Percentiles rank a stretch among this genome's conserved stretches.
These are phyloP conservation scores for Pyrochroa serraticornis DNA, from an alignment of 2,888 invertebrate species.

Conservation along the genomic window DNA sequence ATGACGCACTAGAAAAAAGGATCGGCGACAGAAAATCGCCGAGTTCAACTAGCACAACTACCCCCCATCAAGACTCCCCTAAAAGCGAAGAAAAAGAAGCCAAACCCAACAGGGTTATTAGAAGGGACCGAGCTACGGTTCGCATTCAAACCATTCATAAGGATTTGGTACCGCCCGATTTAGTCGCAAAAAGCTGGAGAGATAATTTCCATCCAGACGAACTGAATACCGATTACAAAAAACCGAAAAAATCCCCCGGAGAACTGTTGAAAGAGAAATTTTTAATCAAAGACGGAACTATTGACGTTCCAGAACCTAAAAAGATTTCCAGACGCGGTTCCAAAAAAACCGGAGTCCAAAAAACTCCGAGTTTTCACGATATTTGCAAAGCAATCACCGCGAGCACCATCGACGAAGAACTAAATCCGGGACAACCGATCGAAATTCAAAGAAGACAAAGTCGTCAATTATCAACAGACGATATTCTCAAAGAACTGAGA, in stretches of 20 bases:
- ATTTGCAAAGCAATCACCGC: slow-evolving; percentile 63
- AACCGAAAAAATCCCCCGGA: slow-evolving; percentile 62
- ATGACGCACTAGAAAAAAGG: slow-evolving; percentile 17
- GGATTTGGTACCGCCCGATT: slow-evolving; percentile 46
- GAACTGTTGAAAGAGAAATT: slow-evolving; percentile 79
- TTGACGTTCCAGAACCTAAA: slow-evolving; percentile 44
- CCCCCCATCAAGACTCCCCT: slow-evolving; percentile 22
- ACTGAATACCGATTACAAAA: slow-evolving; percentile 48
- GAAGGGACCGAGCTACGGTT: slow-evolving; percentile 76
- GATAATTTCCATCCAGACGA: slow-evolving; percentile 68
- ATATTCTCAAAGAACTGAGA: slow-evolving; percentile 55
- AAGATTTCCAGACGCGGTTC: slow-evolving; percentile 33
- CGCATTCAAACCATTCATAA: slow-evolving; percentile 70
- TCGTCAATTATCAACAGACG: slow-evolving; percentile 48
- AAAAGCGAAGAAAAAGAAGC: slow-evolving; percentile 56
- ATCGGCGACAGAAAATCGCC: slow-evolving; percentile 22
- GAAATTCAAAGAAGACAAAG: slow-evolving; percentile 56
- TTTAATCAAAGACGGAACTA: slow-evolving; percentile 62
- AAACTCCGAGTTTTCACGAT: slow-evolving; percentile 62
- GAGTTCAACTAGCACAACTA: slow-evolving; percentile 18
- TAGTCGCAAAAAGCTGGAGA: slow-evolving; percentile 62
- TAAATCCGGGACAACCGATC: slow-evolving; percentile 61
- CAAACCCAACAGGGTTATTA: slow-evolving; percentile 60
- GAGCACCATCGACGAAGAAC: slow-evolving; percentile 60
- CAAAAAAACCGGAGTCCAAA: slow-evolving; percentile 32